phyloP scores from a whole-genome alignment of 2,113 vertebrate species.

The Prunella fulvescens region DNA sequence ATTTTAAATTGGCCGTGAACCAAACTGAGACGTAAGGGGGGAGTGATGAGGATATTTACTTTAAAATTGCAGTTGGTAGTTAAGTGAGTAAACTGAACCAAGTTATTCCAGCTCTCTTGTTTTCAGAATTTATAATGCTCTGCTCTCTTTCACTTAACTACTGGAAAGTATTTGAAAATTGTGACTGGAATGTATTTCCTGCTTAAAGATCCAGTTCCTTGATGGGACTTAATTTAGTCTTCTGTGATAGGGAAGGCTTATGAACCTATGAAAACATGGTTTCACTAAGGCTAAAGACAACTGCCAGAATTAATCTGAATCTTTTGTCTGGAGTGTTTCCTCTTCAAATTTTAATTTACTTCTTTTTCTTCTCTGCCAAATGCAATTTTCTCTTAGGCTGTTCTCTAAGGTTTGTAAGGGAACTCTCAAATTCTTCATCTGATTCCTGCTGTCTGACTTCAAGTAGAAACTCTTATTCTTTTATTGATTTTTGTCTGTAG shows the following conservation, averaged over 20 bases:
- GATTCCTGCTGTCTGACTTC: neutral
- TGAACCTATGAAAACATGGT: neutral
- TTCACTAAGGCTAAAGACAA: neutral
- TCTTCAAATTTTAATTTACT: neutral
- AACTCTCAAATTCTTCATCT: neutral
- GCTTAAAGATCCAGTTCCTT: neutral
- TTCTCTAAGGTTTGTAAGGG: neutral
- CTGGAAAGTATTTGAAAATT: neutral
- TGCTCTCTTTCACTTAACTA: neutral
- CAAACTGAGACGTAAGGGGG: neutral
- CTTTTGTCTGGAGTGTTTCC: neutral
- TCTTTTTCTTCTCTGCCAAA: neutral
- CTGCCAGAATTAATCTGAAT: neutral
- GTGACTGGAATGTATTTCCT: neutral
- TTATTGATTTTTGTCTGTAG: neutral
- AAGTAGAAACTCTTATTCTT: neutral
- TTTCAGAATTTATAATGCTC: neutral
- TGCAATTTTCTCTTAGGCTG: neutral
- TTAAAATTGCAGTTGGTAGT: neutral
- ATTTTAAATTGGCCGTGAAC: neutral
- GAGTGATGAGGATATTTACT: neutral
- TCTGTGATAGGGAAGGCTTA: neutral
- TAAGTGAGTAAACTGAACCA: neutral
- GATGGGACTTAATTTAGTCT: neutral
- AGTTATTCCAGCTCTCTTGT: neutral